These are phyloP conservation scores for Atherix ibis DNA, from an alignment of 2,888 invertebrate genomes.

Conservation along the genomic window DNA sequence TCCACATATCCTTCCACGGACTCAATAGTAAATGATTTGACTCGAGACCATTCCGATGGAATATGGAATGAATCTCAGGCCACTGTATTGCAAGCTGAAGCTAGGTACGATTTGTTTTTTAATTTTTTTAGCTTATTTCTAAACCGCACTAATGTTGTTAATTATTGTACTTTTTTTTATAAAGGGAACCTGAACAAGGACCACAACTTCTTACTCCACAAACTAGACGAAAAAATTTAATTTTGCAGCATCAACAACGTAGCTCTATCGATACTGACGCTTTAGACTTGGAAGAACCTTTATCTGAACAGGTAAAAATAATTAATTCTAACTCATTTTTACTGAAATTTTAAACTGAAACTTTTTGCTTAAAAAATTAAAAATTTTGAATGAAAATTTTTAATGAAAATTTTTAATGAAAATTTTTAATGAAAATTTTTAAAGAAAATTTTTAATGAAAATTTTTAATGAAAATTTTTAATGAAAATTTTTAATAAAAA, in stretches of 20 bases:
- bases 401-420: no score
- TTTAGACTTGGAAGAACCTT: slow-evolving; percentile 52
- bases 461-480: no score
- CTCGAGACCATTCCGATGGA: slow-evolving; percentile 69
- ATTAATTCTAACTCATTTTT: no score
- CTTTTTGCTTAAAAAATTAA: no score
- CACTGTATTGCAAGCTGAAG: slow-evolving; percentile 62
- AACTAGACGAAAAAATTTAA: slow-evolving; percentile 59
- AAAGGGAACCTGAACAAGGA: slow-evolving; percentile 37
- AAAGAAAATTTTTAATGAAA: no score
- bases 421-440: no score
- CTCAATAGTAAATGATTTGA: slow-evolving; percentile 62
- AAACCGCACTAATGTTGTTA: no score
- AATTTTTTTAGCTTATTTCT: background rate
- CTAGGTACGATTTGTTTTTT: slow-evolving; percentile 25
- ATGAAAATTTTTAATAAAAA: no score
- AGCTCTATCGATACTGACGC: slow-evolving; percentile 76
- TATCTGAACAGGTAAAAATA: slow-evolving; percentile 37
- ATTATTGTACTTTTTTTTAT: slow-evolving; percentile 11
- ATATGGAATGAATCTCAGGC: slow-evolving; percentile 84
- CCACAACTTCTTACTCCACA: slow-evolving; percentile 54
- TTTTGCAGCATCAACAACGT: slow-evolving; percentile 70
- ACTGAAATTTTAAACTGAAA: no score
- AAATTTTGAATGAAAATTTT: no score
- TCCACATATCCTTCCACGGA: slow-evolving; percentile 69